These are phyloP conservation scores for Mixornis gularis DNA, from an alignment of 2,113 vertebrate genomes.

Conservation along the genomic window DNA sequence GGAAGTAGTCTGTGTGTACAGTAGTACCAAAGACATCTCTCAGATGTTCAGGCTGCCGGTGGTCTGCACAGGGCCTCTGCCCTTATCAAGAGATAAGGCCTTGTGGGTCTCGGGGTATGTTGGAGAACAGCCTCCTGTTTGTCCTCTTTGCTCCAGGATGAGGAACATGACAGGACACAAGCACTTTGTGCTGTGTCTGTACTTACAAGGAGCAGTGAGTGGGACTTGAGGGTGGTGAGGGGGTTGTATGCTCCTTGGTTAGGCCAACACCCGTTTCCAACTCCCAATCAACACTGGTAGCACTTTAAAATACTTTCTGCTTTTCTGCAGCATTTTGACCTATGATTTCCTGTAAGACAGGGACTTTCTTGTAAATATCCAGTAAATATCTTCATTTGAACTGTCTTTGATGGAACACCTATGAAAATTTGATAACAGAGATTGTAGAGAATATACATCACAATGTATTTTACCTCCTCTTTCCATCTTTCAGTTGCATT, in stretches of 20 bases:
- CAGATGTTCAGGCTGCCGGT: neutral
- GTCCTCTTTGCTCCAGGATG: neutral
- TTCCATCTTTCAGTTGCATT: neutral
- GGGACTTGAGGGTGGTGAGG: neutral
- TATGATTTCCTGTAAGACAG: neutral
- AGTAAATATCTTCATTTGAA: neutral
- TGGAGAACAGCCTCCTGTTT: rapidly evolving
- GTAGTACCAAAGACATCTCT: neutral
- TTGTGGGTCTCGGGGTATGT: rapidly evolving
- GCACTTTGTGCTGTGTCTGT: neutral
- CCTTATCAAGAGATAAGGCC: neutral
- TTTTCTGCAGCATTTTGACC: neutral
- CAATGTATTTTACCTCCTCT: neutral
- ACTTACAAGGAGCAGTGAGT: neutral
- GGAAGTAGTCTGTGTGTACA: no score
- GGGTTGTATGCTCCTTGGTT: neutral
- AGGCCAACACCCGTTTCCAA: neutral
- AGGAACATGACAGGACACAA: rapidly evolving
- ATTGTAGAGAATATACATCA: neutral
- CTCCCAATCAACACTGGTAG: neutral
- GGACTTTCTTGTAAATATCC: neutral
- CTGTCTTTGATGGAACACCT: neutral
- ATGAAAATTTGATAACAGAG: neutral
- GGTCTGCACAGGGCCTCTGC: neutral
- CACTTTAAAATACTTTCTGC: neutral